Conservation (phyloP, 1,140 invertebrate species). For the Cepaea nemoralis region DNA sequence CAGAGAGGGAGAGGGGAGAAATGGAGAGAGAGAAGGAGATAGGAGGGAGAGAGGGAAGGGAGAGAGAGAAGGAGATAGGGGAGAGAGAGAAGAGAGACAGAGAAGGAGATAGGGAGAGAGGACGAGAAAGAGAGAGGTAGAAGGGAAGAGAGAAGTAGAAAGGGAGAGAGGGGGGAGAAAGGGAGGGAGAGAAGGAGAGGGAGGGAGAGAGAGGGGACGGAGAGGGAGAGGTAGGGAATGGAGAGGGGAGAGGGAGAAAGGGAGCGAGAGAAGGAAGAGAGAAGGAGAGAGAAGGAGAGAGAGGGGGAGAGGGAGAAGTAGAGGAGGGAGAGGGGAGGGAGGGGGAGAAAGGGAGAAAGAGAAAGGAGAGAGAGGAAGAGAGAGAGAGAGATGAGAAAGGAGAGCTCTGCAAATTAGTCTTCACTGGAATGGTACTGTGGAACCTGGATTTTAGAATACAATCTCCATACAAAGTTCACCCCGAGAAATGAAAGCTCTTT, state of each 20-base stretch:
- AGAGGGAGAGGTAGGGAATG: no score
- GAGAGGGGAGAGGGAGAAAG: no score
- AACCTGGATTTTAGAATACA: no score
- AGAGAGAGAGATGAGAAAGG: conserved; percentile 27
- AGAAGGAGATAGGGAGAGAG: neutral
- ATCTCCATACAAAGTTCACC: no score
- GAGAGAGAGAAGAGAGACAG: neutral
- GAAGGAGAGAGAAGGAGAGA: neutral
- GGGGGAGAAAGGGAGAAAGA: conserved; percentile 1
- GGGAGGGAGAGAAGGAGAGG: neutral
- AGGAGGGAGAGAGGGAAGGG: conserved; percentile 11
- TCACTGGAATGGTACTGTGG: no score
- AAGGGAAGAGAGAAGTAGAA: neutral
- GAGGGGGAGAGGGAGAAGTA: no score
- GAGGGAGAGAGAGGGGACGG: no score
- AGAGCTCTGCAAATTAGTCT: no score
- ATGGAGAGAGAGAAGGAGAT: no score
- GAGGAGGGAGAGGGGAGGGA: conserved; percentile 10
- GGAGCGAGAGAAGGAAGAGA: neutral
- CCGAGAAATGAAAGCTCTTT: no score
- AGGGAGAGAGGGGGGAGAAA: neutral
- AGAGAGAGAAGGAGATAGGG: neutral
- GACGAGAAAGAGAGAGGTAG: no score
- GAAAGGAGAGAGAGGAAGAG: conserved; percentile 20
- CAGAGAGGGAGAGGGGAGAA: no score